Evolutionary conservation across 2,113 vertebrate genomes (phyloP), one percentile per base, ranked within the genome.

Genomic region (Microtus montanus): DNA sequence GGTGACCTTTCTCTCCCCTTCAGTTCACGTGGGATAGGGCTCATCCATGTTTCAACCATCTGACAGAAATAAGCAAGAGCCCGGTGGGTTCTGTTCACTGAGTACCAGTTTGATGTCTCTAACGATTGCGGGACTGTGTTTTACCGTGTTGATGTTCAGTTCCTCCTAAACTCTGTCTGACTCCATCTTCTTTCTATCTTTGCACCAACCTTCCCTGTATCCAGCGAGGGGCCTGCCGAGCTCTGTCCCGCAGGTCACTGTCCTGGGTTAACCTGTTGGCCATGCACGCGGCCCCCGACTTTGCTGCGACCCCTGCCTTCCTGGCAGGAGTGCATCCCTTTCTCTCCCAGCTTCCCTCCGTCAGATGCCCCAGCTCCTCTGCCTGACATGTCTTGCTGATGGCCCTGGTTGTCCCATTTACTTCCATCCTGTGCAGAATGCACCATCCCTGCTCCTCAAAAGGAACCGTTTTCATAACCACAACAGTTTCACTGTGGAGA

Each of bases 21-120:
- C 22, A 75, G 80, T 92, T 95, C 54, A 33, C 91, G 2, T 38
- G 61, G 71, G n/a, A 30, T 28, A 89, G 26, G 26, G 87, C 58
- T 90, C 63, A 47, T 87, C 24, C 28, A 0, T 77, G 6, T 71
- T 38, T 80, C 89, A 38, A 95, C 83, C 9, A 12, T 70, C 74
- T 80, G 52, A n/a, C 83, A 64, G 77, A 84, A 63, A 41, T 87
- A 71, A 71, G n/a, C 64, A 77, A 84, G 91, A 91, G 28, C 49
- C 64, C 70, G 1, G 1, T 63, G 7, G 74, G 75, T 89, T 88
- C 61, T 68, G 6, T 73, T 80, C 58, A 5, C 47, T 49, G 30
- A 68, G 20, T 19, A 28, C n/a, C 15, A 6, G 28, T 85, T 96
- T 82, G 54, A 77, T 64, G 63, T 94, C 82, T 79, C 2, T 71